Evolutionary conservation across 2,888 invertebrate genomes (phyloP).

Genomic region (Trisateles emortualis): DNA sequence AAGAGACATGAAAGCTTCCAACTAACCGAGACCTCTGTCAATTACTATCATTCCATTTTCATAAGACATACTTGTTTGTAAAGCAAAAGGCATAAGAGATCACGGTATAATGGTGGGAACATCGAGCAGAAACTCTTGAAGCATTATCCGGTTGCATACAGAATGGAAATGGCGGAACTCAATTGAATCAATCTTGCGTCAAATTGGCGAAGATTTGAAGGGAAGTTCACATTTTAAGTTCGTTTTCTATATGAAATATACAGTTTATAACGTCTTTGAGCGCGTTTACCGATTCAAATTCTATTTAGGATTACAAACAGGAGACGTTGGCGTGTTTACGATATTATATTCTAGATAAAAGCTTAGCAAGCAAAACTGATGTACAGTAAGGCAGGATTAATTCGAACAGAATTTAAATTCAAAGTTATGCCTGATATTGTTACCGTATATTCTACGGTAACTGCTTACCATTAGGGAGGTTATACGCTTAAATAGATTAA

Average conservation of each 20-base stretch:
- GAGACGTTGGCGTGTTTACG: no score
- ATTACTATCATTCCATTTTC: conserved; percentile 54
- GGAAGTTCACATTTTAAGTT: conserved; percentile 61
- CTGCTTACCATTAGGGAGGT: no score
- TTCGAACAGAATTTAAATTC: no score
- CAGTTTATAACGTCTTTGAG: conserved; percentile 9
- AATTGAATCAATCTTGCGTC: conserved; percentile 83
- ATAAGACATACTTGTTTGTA: conserved; percentile 42
- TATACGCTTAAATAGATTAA: no score
- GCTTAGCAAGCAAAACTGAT: no score
- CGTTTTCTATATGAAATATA: conserved; percentile 52
- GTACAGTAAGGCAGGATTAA: no score
- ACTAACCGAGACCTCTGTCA: conserved; percentile 61
- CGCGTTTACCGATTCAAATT: neutral
- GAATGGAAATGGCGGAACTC: conserved; percentile 74
- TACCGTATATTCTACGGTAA: no score
- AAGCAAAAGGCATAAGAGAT: conserved; percentile 54
- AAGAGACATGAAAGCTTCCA: conserved; percentile 77
- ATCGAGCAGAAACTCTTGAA: conserved; percentile 69
- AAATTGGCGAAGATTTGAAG: conserved; percentile 74
- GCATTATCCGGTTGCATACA: conserved; percentile 80
- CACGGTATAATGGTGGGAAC: conserved; percentile 63
- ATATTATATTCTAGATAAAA: no score
- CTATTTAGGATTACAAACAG: conserved; percentile 2
- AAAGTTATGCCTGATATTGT: no score